These are phyloP conservation scores for Sphaerophoria rueppellii DNA, from an alignment of 2,888 invertebrate genomes.

Conservation along the genomic window DNA sequence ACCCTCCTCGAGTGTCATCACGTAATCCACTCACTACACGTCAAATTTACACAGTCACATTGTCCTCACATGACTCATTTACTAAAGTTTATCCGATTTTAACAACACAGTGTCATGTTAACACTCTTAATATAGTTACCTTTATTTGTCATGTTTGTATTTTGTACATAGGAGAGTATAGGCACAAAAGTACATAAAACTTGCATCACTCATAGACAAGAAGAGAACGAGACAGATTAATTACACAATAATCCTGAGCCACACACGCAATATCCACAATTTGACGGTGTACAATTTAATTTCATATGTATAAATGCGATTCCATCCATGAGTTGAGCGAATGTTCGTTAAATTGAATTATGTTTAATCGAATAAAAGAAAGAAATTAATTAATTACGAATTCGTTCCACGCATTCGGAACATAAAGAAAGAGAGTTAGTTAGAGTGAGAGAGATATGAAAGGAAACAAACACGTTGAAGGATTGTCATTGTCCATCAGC, in stretches of 20 bases:
- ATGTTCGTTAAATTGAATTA: conserved; percentile 45
- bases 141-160: not conserved
- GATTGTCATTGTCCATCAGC: not conserved
- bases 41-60: conserved; percentile 26
- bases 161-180: not conserved
- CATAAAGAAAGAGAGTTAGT: conserved; percentile 9
- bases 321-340: conserved; percentile 26
- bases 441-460: not conserved
- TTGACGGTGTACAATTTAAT: conserved; percentile 43
- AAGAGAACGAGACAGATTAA: conserved; percentile 40
- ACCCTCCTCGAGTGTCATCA: conserved; percentile 28
- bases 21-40: conserved; percentile 7
- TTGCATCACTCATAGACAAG: conserved; percentile 1
- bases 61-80: conserved; percentile 39
- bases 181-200: not conserved
- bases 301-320: conserved; percentile 42
- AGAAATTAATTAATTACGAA: conserved; percentile 33
- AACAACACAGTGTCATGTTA: conserved; percentile 39
- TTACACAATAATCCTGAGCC: conserved; percentile 45
- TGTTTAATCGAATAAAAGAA: conserved; percentile 52
- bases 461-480: too few species aligned
- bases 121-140: conserved; percentile 2
- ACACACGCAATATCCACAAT: conserved; percentile 24
- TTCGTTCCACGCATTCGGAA: conserved; percentile 52
- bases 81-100: conserved; percentile 40